These are phyloP conservation scores for Antechinus flavipes DNA, from an alignment of 2,113 vertebrate genomes.

Conservation along the genomic window DNA sequence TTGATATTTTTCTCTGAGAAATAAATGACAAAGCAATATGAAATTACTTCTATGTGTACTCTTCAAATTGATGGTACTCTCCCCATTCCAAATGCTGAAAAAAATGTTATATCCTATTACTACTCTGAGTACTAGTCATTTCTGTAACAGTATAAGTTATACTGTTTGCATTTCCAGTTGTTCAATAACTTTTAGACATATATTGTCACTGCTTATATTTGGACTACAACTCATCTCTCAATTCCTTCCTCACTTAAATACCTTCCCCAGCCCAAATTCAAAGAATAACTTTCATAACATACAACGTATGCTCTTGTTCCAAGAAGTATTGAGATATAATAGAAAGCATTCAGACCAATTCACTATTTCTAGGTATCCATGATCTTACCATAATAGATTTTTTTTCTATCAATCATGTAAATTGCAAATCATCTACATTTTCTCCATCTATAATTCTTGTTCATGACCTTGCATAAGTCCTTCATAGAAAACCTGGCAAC, in stretches of 20 bases:
- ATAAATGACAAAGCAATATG: constrained; percentile 5
- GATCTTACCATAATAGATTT: background rate
- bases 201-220: background rate
- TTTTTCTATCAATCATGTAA: background rate
- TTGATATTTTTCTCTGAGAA: constrained; percentile 4
- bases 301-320: background rate
- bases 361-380: background rate
- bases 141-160: background rate
- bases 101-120: background rate
- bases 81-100: background rate
- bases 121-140: background rate
- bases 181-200: background rate
- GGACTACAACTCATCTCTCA: background rate
- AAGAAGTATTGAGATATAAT: background rate
- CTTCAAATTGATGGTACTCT: constrained; percentile 18
- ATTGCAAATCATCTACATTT: background rate
- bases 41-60: constrained; percentile 19
- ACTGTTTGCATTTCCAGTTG: too few relatives aligned
- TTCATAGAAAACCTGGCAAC: background rate
- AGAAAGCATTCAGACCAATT: background rate
- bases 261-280: background rate
- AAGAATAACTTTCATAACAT: background rate
- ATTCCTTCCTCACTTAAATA: background rate
- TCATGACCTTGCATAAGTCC: background rate
- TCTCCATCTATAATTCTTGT: background rate